Base-by-base conservation (phyloP, 1,140 invertebrate species). In the Cataglyphis hispanica region DNA sequence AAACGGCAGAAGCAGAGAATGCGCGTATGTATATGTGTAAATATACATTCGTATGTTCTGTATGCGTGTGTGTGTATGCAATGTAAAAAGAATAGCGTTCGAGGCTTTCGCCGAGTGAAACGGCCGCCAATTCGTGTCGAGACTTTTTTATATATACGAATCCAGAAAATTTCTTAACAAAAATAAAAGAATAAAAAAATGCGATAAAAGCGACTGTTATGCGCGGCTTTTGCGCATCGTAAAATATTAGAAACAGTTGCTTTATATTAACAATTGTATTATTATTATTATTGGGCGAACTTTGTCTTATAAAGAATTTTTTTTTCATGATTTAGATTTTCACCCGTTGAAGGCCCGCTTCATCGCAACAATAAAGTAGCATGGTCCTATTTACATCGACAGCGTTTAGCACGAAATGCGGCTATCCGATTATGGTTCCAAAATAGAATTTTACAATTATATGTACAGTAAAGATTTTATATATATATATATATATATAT, bases 81-180 rank as follows among this genome's bases (percentile, higher is more conserved):
- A 61, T 77, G 61, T 86, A 63, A 84, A 74, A 56, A 87, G 58
- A 81, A 86, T 83, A 87, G 64, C 61, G 70, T 43, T 74, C 86
- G 60, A 89, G 77, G 72, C 88, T 86, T 90, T 91, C 66, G 89
- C 75, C 69, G 27, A 85, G 85, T 86, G 86, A 50, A 50, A 86
- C 90, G 89, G 84, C 90, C 85, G 84, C 61, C 67, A 66, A 77
- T 56, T 76, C 84, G 70, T 89, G 60, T 86, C 46, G 80, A 70
- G 88, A 86, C 75, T 88, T 89, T 89, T 92, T 67, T 67, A 67
- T 89, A 92, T 90, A 88, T 90, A 25, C 40, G 86, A 74, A 31
- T 27, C 37, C 58, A 34, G 22, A 72, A 72, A 53, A 72, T 72
- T 72, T 72, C 85, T 91, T 86, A 63, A 76, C 60, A 87, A 75